phyloP scores from a whole-genome alignment of 2,797 vertebrate genomes.

The Gymnocypris eckloni region DNA sequence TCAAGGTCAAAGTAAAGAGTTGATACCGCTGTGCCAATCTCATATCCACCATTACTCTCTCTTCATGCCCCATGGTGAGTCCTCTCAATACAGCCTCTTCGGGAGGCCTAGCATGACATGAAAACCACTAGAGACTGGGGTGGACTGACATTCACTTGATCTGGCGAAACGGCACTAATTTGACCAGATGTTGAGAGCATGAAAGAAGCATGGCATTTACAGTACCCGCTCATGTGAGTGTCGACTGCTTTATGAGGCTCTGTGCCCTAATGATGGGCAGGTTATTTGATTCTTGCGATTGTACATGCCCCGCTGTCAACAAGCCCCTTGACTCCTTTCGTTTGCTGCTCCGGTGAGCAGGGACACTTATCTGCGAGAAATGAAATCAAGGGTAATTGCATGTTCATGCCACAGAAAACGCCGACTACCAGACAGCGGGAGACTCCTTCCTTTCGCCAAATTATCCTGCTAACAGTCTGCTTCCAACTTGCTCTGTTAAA shows the following conservation, averaged over 20 bases:
- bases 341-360: conserved; percentile 71
- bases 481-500: conserved; percentile 63
- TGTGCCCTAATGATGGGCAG: conserved; percentile 42
- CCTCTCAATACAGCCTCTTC: background rate
- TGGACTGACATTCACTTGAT: conserved; percentile 24
- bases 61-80: background rate
- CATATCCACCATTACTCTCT: background rate
- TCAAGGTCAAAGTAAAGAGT: background rate
- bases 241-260: background rate
- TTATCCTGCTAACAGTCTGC: conserved; percentile 71
- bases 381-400: conserved; percentile 78
- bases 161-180: conserved; percentile 9
- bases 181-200: conserved; percentile 7
- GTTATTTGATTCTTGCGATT: conserved; percentile 63
- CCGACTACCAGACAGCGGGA: conserved; percentile 75
- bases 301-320: conserved; percentile 67
- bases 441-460: conserved; percentile 70
- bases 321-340: conserved; percentile 66
- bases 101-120: background rate
- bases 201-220: background rate
- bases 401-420: conserved; percentile 75
- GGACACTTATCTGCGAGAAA: conserved; percentile 73
- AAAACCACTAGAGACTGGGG: background rate
- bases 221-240: background rate
- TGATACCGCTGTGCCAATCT: conserved; percentile 4